Conservation (phyloP, 2,113 vertebrate species). For the Carassius carassius region DNA sequence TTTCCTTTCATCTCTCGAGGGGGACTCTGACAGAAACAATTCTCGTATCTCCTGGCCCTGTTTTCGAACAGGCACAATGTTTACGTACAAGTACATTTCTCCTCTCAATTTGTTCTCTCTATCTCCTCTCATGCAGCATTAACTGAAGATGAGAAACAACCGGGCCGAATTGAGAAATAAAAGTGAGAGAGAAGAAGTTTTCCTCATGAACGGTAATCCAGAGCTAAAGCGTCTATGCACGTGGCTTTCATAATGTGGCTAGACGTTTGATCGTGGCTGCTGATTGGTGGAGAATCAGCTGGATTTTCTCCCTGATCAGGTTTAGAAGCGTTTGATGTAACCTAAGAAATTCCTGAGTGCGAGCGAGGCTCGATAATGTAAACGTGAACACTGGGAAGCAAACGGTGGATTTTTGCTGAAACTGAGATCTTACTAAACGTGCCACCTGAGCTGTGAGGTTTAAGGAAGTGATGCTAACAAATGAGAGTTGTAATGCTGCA, state of each 20-base stretch:
- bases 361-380: background rate
- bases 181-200: constrained; percentile 28
- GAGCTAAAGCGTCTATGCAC: background rate
- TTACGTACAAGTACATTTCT: constrained; percentile 42
- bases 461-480: constrained; percentile 32
- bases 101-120: constrained; percentile 48
- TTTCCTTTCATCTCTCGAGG: constrained; percentile 76
- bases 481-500: constrained; percentile 32
- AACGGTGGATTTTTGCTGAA: background rate
- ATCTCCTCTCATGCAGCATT: constrained; percentile 27
- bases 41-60: constrained; percentile 63
- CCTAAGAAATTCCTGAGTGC: background rate
- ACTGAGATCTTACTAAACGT: constrained; percentile 10
- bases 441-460: constrained; percentile 21
- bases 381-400: background rate
- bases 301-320: constrained; percentile 18
- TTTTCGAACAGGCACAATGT: constrained; percentile 38
- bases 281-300: constrained; percentile 9
- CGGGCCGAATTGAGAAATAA: constrained; percentile 9
- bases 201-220: constrained; percentile 22
- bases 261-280: background rate
- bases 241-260: constrained; percentile 21
- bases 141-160: constrained; percentile 8
- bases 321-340: constrained; percentile 20
- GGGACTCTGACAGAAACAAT: constrained; percentile 74